Percentiles rank a stretch among this genome's conserved stretches.
Conservation (phyloP, 2,113 vertebrate genomes). For the Girardinichthys multiradiatus region DNA sequence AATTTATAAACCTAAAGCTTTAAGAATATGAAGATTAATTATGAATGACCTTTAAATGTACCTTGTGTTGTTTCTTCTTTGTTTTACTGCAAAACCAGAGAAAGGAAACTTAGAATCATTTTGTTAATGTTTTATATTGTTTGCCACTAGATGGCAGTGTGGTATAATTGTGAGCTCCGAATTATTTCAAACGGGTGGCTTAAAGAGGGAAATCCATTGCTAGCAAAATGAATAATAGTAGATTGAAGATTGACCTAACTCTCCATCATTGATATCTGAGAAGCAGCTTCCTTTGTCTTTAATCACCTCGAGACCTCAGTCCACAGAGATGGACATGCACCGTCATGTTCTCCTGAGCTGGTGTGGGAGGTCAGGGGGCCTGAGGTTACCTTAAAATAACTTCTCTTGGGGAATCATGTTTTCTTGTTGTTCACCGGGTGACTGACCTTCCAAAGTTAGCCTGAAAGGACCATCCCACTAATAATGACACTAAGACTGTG, state of each 20-base stretch:
- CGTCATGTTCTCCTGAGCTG: slow-evolving; percentile 18
- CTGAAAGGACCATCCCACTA: slow-evolving; percentile 50
- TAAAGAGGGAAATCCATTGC: slow-evolving; percentile 23
- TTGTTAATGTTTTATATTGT: no score
- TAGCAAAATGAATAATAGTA: slow-evolving; percentile 27
- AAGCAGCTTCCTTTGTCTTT: slow-evolving; percentile 31
- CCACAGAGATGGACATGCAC: slow-evolving; percentile 22
- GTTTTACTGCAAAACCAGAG: slow-evolving; percentile 38
- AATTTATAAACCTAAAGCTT: neutral
- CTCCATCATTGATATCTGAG: slow-evolving; percentile 50
- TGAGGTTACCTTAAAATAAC: slow-evolving; percentile 55
- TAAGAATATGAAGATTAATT: neutral
- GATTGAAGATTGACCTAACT: slow-evolving; percentile 24
- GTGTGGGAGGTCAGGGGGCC: neutral
- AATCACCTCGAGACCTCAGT: slow-evolving; percentile 29
- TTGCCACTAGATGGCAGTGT: slow-evolving; percentile 55
- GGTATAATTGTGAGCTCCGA: slow-evolving; percentile 6
- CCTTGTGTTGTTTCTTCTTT: slow-evolving; percentile 29
- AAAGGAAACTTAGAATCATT: neutral
- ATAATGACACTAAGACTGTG: slow-evolving; percentile 31
- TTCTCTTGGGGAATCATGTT: slow-evolving; percentile 59
- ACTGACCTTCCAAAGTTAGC: slow-evolving; percentile 72
- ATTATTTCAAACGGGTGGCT: neutral
- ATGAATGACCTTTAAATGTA: neutral
- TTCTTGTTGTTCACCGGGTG: slow-evolving; percentile 40